Conservation (phyloP, 2,113 vertebrate species). For the Labrus mixtus region DNA sequence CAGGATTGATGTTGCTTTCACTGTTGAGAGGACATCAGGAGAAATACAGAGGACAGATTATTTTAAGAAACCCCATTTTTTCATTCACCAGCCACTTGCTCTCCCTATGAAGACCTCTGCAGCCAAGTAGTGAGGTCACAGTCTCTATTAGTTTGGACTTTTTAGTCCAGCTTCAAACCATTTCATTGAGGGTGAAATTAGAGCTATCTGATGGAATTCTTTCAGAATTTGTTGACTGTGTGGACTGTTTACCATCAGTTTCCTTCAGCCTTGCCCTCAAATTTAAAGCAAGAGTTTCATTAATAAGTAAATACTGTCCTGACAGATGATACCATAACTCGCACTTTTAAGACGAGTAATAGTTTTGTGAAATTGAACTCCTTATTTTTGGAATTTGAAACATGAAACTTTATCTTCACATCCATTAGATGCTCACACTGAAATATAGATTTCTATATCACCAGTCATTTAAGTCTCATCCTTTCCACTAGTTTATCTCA, state of each 20-base stretch:
- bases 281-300: neutral
- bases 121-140: neutral
- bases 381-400: conserved; percentile 19
- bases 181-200: neutral
- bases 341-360: neutral
- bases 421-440: conserved; percentile 17
- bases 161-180: neutral
- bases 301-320: neutral
- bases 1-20: neutral
- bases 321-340: neutral
- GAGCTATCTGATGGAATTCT: neutral
- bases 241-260: neutral
- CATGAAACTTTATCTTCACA: neutral
- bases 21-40: neutral
- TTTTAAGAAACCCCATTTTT: neutral
- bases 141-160: neutral
- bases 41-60: neutral
- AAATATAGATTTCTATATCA: conserved; percentile 37
- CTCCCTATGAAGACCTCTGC: neutral
- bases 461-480: conserved; percentile 58
- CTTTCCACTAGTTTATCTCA: conserved; percentile 68
- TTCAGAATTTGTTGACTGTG: neutral
- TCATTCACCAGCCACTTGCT: neutral
- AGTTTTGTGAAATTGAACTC: neutral
- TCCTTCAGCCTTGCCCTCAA: neutral